These are phyloP conservation scores for Tethea ocularis DNA, from an alignment of 2,888 invertebrate species.

Conservation along the genomic window DNA sequence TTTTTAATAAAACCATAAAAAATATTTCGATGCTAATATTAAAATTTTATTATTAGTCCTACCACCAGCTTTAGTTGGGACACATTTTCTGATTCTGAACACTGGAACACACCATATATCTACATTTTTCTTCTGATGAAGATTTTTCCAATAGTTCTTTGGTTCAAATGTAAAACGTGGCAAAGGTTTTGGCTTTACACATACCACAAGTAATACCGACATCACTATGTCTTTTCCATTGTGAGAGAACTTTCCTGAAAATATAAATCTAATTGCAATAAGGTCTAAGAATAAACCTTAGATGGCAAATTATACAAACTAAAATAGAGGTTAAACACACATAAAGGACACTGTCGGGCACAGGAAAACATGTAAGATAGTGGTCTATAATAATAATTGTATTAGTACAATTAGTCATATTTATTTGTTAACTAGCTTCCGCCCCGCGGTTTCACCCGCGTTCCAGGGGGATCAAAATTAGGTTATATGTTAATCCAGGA, in stretches of 20 bases:
- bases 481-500: too few relatives aligned
- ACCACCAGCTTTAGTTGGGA: slow-evolving; percentile 71
- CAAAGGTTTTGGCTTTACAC: slow-evolving; percentile 64
- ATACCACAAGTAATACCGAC: slow-evolving; percentile 72
- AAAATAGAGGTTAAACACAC: too few relatives aligned
- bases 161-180: slow-evolving; percentile 62
- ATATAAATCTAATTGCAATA: background rate
- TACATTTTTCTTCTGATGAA: slow-evolving; percentile 64
- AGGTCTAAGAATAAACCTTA: too few relatives aligned
- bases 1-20: background rate
- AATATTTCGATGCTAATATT: background rate
- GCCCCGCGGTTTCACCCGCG: too few relatives aligned
- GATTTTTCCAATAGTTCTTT: slow-evolving; percentile 65
- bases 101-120: slow-evolving; percentile 73
- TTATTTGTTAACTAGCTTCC: too few relatives aligned
- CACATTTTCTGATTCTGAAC: slow-evolving; percentile 73
- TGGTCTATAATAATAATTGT: too few relatives aligned
- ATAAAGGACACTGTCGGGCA: too few relatives aligned
- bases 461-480: too few relatives aligned
- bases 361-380: too few relatives aligned
- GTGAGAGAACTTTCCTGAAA: slow-evolving; percentile 74
- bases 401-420: too few relatives aligned
- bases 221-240: slow-evolving; percentile 71
- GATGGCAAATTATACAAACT: too few relatives aligned
- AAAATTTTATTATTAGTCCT: slow-evolving; percentile 23